Conservation (phyloP, 2,797 vertebrate species). For the Oceanodroma leucorhoa region DNA sequence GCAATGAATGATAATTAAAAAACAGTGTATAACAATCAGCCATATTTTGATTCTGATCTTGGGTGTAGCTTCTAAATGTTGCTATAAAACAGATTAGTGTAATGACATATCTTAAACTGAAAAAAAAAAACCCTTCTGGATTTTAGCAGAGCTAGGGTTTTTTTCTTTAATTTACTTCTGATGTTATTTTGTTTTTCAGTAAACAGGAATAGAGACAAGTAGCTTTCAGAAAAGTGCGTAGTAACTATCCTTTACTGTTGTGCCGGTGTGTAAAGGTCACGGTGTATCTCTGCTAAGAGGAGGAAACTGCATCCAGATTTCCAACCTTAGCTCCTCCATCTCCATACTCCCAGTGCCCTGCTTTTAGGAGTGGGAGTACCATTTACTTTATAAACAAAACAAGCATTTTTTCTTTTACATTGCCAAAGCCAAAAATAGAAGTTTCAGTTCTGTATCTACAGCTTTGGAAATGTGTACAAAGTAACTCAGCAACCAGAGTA, state of each 20-base stretch:
- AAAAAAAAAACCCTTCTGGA: background rate
- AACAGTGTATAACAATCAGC: background rate
- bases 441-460: background rate
- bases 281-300: background rate
- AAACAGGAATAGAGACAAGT: background rate
- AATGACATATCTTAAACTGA: background rate
- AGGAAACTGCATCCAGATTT: background rate
- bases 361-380: background rate
- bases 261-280: background rate
- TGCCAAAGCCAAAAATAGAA: background rate
- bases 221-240: background rate
- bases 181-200: background rate
- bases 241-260: background rate
- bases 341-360: background rate
- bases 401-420: background rate
- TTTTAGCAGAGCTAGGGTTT: rapidly evolving
- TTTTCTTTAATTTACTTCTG: background rate
- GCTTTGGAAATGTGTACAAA: background rate
- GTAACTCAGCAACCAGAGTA: background rate
- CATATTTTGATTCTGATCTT: background rate
- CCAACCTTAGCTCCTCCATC: background rate
- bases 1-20: background rate
- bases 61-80: background rate
- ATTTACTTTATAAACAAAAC: background rate
- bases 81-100: background rate